Conservation (phyloP, 1,140 invertebrate species). For the Phymorhynchus buccinoides region DNA sequence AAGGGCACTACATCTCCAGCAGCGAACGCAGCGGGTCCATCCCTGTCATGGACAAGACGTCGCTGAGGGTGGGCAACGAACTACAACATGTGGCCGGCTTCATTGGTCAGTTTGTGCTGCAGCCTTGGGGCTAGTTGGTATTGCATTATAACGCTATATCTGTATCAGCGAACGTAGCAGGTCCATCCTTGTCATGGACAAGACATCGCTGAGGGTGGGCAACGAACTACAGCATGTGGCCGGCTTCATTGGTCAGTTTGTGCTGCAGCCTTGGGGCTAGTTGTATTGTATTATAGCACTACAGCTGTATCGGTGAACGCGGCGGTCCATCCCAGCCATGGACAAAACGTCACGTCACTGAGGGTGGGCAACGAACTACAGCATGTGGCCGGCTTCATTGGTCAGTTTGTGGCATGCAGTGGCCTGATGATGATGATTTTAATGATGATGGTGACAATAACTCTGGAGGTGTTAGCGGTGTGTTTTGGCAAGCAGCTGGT, state of each 20-base stretch:
- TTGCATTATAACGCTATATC: no score
- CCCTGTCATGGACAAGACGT: constrained; percentile 54
- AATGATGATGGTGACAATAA: background rate
- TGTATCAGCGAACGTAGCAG: background rate
- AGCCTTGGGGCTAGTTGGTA: no score
- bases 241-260: no score
- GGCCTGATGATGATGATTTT: no score
- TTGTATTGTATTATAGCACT: no score
- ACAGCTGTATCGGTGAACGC: no score
- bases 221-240: no score
- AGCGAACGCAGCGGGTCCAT: constrained; percentile 62
- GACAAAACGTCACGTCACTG: constrained; percentile 52
- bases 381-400: background rate
- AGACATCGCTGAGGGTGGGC: background rate
- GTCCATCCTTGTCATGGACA: background rate
- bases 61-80: constrained; percentile 53
- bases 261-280: no score
- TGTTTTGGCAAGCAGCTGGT: constrained; percentile 54
- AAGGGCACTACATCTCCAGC: constrained; percentile 68
- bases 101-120: no score
- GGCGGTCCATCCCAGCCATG: constrained; percentile 47
- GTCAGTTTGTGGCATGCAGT: background rate
- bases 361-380: constrained; percentile 59
- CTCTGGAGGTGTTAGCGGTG: background rate
- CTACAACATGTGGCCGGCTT: constrained; percentile 83